Base-by-base conservation (phyloP, 1,140 invertebrate genomes). In the Homalodisca vitripennis region DNA sequence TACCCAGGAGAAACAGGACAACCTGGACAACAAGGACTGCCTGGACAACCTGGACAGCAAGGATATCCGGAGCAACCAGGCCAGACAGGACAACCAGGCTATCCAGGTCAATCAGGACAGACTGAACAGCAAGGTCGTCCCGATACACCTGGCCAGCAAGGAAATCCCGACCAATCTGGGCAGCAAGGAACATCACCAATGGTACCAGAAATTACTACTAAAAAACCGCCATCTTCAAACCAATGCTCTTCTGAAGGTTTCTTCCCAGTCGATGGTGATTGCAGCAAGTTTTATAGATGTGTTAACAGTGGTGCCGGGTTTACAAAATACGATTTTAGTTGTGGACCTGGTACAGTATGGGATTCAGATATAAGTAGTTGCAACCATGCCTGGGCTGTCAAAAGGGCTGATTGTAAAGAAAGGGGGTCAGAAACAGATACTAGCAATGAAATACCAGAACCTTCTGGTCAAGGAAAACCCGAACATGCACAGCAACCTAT, bases 191-290 rank as follows among this genome's bases (percentile, higher is more conserved):
- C 41, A 57, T 32, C 63, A 66, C 63, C 63, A 20, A 64, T 32
- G 30, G 20, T 17, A 17, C 62, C 62, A 26, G 32, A 20, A 17
- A 17, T 12, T 1, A 46, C 63, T 30, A 27, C 31, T 46, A 6
- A 14, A 41, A 22, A 10, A 27, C 41, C 32, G 14, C 14, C 34
- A 66, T 32, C 62, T 34, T 10, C 17, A 2, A 65, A 29, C 22
- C 48, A 68, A 20, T 87, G 85, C 72, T 72, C 70, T 66, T 65
- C 75, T 67, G 87, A 89, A 80, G 86, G 87, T 34, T 88, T 86
- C 74, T 82, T 82, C 75, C 76, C 79, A 27, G 73, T 81, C 69
- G 73, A 80, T 46, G 75, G 78, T 14, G 76, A 81, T 66, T 82
- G 81, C 70, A 77, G 74, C 48, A 80, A 79, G 66, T 82, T 82